A percentile compares a stretch with the other conserved stretches of the same genome.
Evolutionary conservation across 2,888 invertebrate species (phyloP).

Genomic region (Sericinus montela): DNA sequence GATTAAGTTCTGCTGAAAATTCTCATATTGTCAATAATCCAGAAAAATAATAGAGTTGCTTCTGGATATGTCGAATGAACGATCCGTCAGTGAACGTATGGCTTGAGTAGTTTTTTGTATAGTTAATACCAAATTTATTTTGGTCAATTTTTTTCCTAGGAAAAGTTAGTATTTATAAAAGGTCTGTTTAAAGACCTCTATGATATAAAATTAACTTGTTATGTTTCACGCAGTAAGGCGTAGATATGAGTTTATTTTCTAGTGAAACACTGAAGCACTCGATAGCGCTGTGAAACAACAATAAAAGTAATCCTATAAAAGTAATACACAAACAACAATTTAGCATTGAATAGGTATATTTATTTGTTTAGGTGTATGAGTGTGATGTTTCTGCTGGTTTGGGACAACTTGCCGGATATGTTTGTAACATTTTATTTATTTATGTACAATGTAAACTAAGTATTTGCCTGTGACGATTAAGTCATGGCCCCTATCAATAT

Average conservation of each 20-base stretch:
- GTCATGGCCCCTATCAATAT: not conserved
- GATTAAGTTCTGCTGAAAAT: not conserved
- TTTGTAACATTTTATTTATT: conserved; percentile 2
- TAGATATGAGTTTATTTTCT: not conserved
- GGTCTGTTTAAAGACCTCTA: conserved; percentile 64
- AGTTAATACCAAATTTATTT: conserved; percentile 49
- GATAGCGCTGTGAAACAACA: not conserved
- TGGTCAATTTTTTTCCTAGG: conserved; percentile 56
- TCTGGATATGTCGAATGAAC: conserved; percentile 13
- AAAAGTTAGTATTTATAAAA: conserved; percentile 50
- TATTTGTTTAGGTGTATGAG: conserved; percentile 3
- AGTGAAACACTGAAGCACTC: not conserved
- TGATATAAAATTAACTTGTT: conserved; percentile 28
- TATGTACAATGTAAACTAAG: not conserved
- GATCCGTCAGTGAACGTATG: conserved; percentile 14
- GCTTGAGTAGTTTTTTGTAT: conserved; percentile 33
- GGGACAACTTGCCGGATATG: not conserved
- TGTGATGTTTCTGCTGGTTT: not conserved
- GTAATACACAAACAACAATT: not conserved
- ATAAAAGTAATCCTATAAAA: not conserved
- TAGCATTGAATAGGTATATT: conserved; percentile 8
- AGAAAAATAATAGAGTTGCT: conserved; percentile 11
- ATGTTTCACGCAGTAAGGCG: conserved; percentile 18
- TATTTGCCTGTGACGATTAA: not conserved
- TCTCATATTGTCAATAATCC: not conserved